A percentile compares a stretch with the other conserved stretches of the same genome.
phyloP scores from a whole-genome alignment of 2,888 invertebrate genomes.

The Archips xylosteana region DNA sequence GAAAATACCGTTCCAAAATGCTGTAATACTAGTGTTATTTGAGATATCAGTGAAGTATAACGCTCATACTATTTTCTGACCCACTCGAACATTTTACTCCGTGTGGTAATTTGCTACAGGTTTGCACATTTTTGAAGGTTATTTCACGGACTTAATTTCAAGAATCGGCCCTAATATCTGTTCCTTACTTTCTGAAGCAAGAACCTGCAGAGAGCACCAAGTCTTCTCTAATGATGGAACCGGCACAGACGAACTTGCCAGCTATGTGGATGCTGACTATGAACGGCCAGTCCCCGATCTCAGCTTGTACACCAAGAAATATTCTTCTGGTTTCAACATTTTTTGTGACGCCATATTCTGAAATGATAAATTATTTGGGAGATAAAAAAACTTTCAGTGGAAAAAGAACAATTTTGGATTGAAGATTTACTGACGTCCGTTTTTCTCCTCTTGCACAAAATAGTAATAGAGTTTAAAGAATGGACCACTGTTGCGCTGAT shows the following conservation, averaged over 20 bases:
- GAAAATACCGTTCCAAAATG: background rate
- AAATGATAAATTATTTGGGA: background rate
- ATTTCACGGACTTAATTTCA: background rate
- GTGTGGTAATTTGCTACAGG: no score
- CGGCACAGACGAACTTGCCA: slow-evolving; percentile 45
- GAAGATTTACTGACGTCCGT: no score
- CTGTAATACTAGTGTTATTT: no score
- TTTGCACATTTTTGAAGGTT: no score
- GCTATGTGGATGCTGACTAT: slow-evolving; percentile 46
- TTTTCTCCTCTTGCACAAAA: no score
- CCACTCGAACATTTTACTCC: no score
- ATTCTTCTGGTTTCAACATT: background rate
- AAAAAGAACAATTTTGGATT: no score
- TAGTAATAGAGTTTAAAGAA: no score
- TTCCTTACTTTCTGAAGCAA: slow-evolving; percentile 37
- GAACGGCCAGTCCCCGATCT: slow-evolving; percentile 45
- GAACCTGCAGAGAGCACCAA: slow-evolving; percentile 42
- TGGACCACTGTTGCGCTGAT: no score
- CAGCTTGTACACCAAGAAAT: slow-evolving; percentile 32
- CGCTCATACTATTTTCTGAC: no score
- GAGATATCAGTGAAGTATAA: no score
- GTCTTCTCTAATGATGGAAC: slow-evolving; percentile 47
- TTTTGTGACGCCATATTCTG: background rate
- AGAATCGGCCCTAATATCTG: background rate
- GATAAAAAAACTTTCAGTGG: no score